Percentiles rank a stretch among this genome's conserved stretches.
Conservation (phyloP, 2,113 vertebrate genomes). For the Thermophis baileyi region DNA sequence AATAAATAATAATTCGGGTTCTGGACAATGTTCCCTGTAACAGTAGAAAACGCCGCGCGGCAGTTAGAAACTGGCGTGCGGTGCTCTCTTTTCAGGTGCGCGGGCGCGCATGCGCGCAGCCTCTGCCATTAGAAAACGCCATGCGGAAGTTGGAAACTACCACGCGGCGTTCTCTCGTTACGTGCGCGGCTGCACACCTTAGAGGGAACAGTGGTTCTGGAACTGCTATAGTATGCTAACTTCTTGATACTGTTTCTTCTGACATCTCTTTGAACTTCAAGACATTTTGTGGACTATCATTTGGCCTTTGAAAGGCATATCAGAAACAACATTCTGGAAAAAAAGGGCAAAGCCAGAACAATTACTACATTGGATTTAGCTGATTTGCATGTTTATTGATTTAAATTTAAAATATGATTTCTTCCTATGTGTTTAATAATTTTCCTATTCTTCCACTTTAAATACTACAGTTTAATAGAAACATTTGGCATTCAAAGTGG, state of each 20-base stretch:
- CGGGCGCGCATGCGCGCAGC: too few species aligned
- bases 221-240: background rate
- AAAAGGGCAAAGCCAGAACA: background rate
- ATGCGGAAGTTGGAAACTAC: too few species aligned
- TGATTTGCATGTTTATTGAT: background rate
- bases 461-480: background rate
- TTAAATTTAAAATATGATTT: background rate
- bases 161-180: too few species aligned
- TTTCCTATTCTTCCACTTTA: background rate
- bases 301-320: background rate
- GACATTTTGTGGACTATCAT: background rate
- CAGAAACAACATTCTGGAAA: background rate
- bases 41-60: too few species aligned
- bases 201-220: too few species aligned
- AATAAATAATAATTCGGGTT: background rate
- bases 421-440: background rate
- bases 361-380: background rate
- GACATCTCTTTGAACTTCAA: background rate
- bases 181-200: too few species aligned
- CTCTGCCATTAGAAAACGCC: too few species aligned
- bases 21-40: too few species aligned
- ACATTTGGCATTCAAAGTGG: background rate
- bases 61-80: too few species aligned
- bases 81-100: too few species aligned
- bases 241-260: background rate